Evolutionary conservation across 2,888 invertebrate species (phyloP).

Genomic region (Ditylenchus weischeri): DNA sequence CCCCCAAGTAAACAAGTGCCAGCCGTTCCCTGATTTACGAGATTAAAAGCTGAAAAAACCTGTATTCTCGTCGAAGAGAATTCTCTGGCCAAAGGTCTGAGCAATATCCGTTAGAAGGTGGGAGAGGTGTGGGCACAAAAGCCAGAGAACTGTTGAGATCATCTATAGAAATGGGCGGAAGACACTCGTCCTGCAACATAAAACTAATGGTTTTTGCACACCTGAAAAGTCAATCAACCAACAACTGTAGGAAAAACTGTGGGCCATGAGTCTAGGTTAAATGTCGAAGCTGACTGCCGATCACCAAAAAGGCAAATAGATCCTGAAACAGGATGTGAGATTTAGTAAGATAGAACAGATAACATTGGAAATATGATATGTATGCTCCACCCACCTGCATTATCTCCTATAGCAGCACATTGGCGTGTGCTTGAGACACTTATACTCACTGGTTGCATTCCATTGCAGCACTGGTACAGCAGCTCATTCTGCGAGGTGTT

Average conservation of each 20-base stretch:
- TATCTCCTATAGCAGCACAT: conserved; percentile 8
- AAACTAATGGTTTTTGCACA: neutral
- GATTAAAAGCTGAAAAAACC: conserved; percentile 15
- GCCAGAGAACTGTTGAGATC: neutral
- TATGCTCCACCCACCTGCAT: neutral
- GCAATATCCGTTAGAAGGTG: conserved; percentile 15
- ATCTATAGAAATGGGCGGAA: conserved; percentile 6
- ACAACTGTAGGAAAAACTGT: conserved; percentile 4
- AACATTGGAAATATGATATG: neutral
- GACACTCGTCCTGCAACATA: conserved; percentile 10
- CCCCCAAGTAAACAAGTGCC: no score
- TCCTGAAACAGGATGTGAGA: neutral
- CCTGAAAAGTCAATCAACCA: neutral
- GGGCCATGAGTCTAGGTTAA: conserved; percentile 5
- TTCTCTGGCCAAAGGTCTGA: conserved; percentile 24
- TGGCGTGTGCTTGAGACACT: conserved; percentile 5
- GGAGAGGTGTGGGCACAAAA: conserved; percentile 11
- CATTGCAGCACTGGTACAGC: conserved; percentile 8
- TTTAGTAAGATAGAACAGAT: neutral
- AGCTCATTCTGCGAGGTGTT: neutral
- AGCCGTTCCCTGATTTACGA: neutral
- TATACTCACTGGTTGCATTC: neutral
- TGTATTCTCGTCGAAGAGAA: conserved; percentile 3
- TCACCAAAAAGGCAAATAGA: conserved; percentile 8
- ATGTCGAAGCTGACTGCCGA: neutral